Conservation (phyloP, 2,113 vertebrate genomes). For the Cathartes aura region DNA sequence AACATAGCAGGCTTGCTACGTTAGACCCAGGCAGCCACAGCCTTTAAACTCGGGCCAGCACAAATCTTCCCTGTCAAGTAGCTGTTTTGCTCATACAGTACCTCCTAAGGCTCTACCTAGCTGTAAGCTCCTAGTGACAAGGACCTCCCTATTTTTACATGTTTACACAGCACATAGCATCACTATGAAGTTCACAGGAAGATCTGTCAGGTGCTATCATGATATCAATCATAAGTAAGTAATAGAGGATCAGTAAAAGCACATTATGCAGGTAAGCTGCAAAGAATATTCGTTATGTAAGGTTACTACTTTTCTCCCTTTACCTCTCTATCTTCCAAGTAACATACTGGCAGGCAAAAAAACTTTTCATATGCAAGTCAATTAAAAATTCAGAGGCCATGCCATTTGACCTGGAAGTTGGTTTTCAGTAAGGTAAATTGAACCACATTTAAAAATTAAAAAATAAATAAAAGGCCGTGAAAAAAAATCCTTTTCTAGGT, state of each 20-base stretch:
- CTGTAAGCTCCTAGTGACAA: not conserved
- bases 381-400: not conserved
- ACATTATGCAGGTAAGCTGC: not conserved
- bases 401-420: not conserved
- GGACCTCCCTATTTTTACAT: not conserved
- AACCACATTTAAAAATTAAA: not conserved
- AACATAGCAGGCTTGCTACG: not conserved
- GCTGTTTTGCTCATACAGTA: not conserved
- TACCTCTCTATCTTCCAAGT: not conserved
- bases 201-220: not conserved
- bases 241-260: not conserved
- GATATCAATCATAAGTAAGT: not conserved
- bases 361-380: constrained; percentile 17
- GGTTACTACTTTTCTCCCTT: not conserved
- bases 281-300: not conserved
- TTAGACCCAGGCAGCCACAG: not conserved
- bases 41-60: not conserved
- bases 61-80: not conserved
- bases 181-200: not conserved
- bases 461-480: not conserved
- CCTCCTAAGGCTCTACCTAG: not conserved
- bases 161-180: not conserved
- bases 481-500: not conserved
- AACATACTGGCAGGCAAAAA: not conserved
- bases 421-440: not conserved